A percentile compares a stretch with the other conserved stretches of the same genome.
Conservation (phyloP, 2,888 invertebrate genomes). For the Amblyjoppa proteus region DNA sequence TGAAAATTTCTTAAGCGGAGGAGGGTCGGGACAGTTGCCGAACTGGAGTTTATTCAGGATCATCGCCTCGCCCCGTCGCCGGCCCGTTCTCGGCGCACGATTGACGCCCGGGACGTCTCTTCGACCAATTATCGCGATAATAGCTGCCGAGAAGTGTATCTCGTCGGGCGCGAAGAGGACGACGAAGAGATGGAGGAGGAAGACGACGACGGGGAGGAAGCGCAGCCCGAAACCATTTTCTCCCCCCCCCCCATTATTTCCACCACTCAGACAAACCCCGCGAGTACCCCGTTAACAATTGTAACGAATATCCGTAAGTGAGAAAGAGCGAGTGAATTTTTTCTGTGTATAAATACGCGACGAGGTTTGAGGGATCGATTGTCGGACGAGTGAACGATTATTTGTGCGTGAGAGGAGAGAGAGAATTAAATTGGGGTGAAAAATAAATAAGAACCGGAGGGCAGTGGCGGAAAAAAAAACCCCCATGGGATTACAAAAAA, state of each 20-base stretch:
- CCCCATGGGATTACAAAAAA: constrained; percentile 10
- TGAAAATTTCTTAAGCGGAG: constrained; percentile 35
- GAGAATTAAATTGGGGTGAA: constrained; percentile 47
- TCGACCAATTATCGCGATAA: constrained; percentile 68
- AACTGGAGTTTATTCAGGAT: constrained; percentile 43
- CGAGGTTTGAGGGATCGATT: neutral
- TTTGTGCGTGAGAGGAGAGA: constrained; percentile 27
- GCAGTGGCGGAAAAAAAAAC: constrained; percentile 10
- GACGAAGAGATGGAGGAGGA: neutral
- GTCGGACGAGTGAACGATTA: constrained; percentile 6
- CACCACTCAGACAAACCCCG: constrained; percentile 42
- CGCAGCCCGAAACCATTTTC: constrained; percentile 1
- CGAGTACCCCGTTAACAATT: constrained; percentile 65
- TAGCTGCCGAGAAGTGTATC: constrained; percentile 34
- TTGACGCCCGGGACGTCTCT: constrained; percentile 59
- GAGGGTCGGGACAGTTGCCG: constrained; percentile 24
- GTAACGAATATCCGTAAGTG: constrained; percentile 70
- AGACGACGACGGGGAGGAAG: neutral
- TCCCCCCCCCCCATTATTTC: constrained; percentile 13
- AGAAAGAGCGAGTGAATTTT: constrained; percentile 30
- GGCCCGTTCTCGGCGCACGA: constrained; percentile 63
- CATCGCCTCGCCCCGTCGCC: constrained; percentile 26
- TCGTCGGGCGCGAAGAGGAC: constrained; percentile 30
- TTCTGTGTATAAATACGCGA: constrained; percentile 62
- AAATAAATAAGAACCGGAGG: constrained; percentile 29